A percentile compares a stretch with the other conserved stretches of the same genome.
Evolutionary conservation across 2,113 vertebrate genomes (phyloP).

Genomic region (Apistogramma diplotaenia): DNA sequence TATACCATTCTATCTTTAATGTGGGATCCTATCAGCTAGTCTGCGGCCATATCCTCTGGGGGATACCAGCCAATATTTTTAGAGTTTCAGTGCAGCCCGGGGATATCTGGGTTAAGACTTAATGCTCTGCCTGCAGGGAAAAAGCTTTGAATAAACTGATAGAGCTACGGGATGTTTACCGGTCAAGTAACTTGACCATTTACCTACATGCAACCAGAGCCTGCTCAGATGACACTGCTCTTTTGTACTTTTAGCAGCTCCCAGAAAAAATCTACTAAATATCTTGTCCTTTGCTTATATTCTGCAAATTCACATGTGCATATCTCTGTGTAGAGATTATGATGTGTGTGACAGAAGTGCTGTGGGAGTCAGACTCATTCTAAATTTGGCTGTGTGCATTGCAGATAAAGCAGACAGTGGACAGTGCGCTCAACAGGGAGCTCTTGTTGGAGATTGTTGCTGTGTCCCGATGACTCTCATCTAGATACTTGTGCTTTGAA

Average conservation of each 20-base stretch:
- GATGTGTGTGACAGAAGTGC: not conserved
- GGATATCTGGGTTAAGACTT: not conserved
- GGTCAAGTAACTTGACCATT: not conserved
- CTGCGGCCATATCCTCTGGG: not conserved
- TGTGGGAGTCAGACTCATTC: not conserved
- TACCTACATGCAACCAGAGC: not conserved
- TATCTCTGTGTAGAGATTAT: not conserved
- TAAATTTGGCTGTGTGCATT: constrained; percentile 12
- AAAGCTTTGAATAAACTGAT: not conserved
- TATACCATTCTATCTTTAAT: not conserved
- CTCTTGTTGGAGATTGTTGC: not conserved
- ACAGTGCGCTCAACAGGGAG: constrained; percentile 3
- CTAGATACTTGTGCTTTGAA: constrained; percentile 53
- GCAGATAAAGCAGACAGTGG: not conserved
- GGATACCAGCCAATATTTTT: not conserved
- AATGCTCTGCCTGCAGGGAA: not conserved
- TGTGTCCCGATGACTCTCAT: constrained; percentile 10
- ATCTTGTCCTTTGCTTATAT: not conserved
- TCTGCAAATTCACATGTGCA: not conserved
- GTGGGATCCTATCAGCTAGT: not conserved
- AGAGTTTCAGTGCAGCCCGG: not conserved
- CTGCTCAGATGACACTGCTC: not conserved
- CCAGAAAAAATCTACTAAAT: not conserved
- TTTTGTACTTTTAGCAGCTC: not conserved
- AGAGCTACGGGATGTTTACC: not conserved